A percentile compares a stretch with the other conserved stretches of the same genome.
Conservation (phyloP, 1,140 invertebrate genomes). For the Eurytemora carolleeae region DNA sequence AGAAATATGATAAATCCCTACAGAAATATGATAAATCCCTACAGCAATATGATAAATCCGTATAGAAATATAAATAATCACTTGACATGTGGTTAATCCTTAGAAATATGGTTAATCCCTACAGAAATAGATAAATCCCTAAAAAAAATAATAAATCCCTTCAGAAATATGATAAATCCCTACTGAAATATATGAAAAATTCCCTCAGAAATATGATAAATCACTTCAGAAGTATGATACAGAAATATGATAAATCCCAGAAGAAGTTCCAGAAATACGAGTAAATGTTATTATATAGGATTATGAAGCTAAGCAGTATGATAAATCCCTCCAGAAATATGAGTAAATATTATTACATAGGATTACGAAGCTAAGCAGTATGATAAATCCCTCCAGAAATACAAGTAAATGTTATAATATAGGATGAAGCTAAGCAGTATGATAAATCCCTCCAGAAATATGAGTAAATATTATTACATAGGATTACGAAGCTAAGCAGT, state of each 20-base stretch:
- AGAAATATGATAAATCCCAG: constrained; percentile 69
- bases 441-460: constrained; percentile 67
- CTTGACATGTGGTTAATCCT: constrained; percentile 79
- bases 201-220: constrained; percentile 66
- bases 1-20: constrained; percentile 66
- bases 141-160: no score
- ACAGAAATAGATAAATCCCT: constrained; percentile 76
- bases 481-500: no score
- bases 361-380: constrained; percentile 65
- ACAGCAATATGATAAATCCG: no score
- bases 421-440: constrained; percentile 76
- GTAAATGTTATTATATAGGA: no score
- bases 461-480: no score
- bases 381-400: no score
- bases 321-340: constrained; percentile 54
- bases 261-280: constrained; percentile 81
- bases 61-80: constrained; percentile 69
- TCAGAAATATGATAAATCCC: no score
- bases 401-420: no score
- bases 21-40: no score
- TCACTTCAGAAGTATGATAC: constrained; percentile 68
- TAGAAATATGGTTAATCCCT: constrained; percentile 68
- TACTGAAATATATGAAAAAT: no score
- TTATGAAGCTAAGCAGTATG: constrained; percentile 78
- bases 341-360: no score